These are phyloP conservation scores for Mythimna impura DNA, from an alignment of 2,888 invertebrate species.

Conservation along the genomic window DNA sequence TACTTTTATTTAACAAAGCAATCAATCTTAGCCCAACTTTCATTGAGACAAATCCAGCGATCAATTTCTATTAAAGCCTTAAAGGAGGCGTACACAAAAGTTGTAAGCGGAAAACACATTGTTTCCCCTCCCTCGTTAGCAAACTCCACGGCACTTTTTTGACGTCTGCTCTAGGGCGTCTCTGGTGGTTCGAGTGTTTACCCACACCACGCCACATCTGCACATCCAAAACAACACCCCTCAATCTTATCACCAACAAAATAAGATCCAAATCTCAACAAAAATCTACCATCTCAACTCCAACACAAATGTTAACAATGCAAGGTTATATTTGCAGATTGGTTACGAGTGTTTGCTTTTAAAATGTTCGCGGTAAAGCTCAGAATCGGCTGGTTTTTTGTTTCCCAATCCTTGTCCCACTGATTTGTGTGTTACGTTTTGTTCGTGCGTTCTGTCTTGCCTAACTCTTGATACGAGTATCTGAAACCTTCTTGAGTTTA, in stretches of 20 bases:
- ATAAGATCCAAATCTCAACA: constrained; percentile 73
- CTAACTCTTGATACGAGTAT: constrained; percentile 82
- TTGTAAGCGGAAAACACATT: constrained; percentile 80
- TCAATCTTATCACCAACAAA: constrained; percentile 62
- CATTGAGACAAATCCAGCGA: constrained; percentile 67
- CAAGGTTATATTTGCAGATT: constrained; percentile 73
- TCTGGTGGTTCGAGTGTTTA: constrained; percentile 82
- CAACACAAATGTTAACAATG: constrained; percentile 67
- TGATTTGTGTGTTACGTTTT: constrained; percentile 70
- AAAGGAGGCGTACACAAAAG: constrained; percentile 70
- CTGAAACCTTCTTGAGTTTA: constrained; percentile 76
- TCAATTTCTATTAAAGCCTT: constrained; percentile 74
- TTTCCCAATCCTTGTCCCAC: constrained; percentile 61
- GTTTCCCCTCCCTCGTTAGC: constrained; percentile 85
- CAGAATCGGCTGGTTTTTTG: constrained; percentile 65
- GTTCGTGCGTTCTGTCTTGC: constrained; percentile 77
- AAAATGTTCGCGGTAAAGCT: constrained; percentile 70
- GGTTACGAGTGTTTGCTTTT: constrained; percentile 65
- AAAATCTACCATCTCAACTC: constrained; percentile 51
- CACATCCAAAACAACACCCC: constrained; percentile 61
- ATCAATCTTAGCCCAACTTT: constrained; percentile 65
- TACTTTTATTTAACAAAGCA: constrained; percentile 59
- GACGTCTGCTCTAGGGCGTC: constrained; percentile 86
- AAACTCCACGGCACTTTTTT: constrained; percentile 85
- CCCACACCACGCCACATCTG: constrained; percentile 70